Percentiles rank a stretch among this genome's conserved stretches.
Conservation (phyloP, 2,797 vertebrate genomes). For the Euphonia xanthogaster region DNA sequence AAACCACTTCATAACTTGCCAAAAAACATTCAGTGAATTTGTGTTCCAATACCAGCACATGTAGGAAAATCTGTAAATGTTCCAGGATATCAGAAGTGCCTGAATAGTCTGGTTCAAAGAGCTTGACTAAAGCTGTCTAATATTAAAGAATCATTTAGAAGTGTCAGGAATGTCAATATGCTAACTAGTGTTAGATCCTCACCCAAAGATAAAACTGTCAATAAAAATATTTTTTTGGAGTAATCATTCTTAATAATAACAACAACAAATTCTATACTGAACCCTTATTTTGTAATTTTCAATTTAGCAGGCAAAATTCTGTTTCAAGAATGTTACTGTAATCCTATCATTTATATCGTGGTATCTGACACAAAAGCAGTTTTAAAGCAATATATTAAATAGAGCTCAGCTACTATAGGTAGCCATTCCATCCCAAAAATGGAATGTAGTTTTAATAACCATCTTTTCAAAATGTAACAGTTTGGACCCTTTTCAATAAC, state of each 20-base stretch:
- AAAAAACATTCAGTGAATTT: not conserved
- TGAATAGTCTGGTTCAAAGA: not conserved
- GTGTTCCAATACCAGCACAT: not conserved
- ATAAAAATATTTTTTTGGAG: not conserved
- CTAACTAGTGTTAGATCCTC: not conserved
- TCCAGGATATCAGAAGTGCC: not conserved
- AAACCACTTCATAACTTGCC: not conserved
- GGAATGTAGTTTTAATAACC: not conserved
- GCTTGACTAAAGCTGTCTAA: not conserved
- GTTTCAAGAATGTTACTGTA: not conserved
- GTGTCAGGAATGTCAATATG: not conserved
- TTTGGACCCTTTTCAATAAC: not conserved
- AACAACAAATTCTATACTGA: not conserved
- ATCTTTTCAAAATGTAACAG: not conserved
- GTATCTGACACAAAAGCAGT: not conserved
- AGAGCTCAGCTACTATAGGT: not conserved
- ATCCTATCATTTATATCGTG: not conserved
- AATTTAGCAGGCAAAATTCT: not conserved
- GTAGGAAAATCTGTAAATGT: not conserved
- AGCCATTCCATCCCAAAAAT: not conserved
- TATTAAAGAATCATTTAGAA: not conserved
- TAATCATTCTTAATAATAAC: not conserved
- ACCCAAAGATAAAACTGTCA: not conserved
- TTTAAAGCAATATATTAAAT: not conserved
- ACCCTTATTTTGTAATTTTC: not conserved